Percentiles rank a stretch among this genome's conserved stretches.
These are phyloP conservation scores for Xenops minutus DNA, from an alignment of 2,797 vertebrate genomes.

Conservation along the genomic window DNA sequence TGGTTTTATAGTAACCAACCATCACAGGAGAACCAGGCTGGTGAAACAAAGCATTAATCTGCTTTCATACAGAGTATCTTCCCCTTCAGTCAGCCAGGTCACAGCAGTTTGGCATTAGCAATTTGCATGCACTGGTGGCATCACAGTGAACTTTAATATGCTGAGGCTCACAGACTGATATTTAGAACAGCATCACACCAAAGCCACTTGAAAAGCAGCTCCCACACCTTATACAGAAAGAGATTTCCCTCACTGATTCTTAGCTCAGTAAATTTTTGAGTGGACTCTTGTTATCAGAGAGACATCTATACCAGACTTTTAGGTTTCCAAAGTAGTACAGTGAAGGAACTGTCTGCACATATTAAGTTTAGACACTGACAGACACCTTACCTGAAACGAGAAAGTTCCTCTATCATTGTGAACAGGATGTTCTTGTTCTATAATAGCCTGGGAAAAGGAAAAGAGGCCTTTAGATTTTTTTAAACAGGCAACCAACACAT, in stretches of 20 bases:
- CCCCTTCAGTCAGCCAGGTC: not conserved
- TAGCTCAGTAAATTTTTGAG: not conserved
- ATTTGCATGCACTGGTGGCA: not conserved
- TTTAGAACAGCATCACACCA: not conserved
- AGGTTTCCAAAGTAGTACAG: not conserved
- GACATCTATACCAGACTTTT: not conserved
- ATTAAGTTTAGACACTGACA: not conserved
- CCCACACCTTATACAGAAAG: not conserved
- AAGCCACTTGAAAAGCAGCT: not conserved
- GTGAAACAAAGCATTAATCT: not conserved
- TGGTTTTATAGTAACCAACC: not conserved
- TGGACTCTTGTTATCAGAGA: not conserved
- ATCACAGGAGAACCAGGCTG: not conserved
- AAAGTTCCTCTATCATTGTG: constrained; percentile 13
- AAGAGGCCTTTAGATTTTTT: not conserved
- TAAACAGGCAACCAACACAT: not conserved
- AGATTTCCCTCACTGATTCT: not conserved
- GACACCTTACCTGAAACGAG: constrained; percentile 75
- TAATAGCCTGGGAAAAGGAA: constrained; percentile 28
- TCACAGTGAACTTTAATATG: not conserved
- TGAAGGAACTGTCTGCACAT: not conserved
- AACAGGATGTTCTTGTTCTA: constrained; percentile 66
- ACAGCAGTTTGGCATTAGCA: not conserved
- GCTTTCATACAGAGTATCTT: not conserved
- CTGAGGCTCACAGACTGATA: not conserved